Conservation (phyloP, 2,797 vertebrate genomes). For the Paratrypauchen microcephalus region DNA sequence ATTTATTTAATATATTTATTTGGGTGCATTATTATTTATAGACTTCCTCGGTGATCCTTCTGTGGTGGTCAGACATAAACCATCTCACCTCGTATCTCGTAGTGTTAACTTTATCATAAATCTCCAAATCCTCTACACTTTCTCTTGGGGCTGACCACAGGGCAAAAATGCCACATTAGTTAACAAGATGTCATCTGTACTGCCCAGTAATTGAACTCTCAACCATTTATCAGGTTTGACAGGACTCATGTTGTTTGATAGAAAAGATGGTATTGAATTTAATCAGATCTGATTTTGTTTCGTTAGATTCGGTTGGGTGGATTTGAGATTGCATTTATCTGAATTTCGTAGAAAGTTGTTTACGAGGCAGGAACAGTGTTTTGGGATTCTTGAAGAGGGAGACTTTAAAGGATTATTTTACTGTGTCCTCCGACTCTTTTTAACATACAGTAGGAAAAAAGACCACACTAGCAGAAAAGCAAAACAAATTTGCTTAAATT, state of each 20-base stretch:
- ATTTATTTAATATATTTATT: too few species aligned
- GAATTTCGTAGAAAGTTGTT: slow-evolving; percentile 26
- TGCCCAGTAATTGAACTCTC: slow-evolving; percentile 25
- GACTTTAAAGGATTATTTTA: slow-evolving; percentile 48
- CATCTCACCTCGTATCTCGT: not conserved
- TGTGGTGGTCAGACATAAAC: not conserved
- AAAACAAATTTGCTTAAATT: not conserved
- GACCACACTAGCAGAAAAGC: not conserved
- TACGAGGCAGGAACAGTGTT: slow-evolving; percentile 25
- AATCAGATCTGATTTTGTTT: not conserved
- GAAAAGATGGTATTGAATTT: not conserved
- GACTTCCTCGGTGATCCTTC: not conserved
- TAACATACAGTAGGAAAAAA: slow-evolving; percentile 14
- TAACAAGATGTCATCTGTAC: slow-evolving; percentile 44
- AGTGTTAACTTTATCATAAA: slow-evolving; percentile 39
- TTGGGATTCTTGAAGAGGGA: slow-evolving; percentile 20
- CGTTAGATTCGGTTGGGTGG: not conserved
- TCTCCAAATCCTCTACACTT: slow-evolving; percentile 36
- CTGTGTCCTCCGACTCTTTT: slow-evolving; percentile 32
- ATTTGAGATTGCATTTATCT: slow-evolving; percentile 16
- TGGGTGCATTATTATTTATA: not conserved
- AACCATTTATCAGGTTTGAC: slow-evolving; percentile 8
- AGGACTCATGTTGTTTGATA: not conserved
- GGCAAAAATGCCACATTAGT: slow-evolving; percentile 45
- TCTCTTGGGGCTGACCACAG: slow-evolving; percentile 41